Conservation (phyloP, 2,113 vertebrate genomes). For the Apteryx mantelli region DNA sequence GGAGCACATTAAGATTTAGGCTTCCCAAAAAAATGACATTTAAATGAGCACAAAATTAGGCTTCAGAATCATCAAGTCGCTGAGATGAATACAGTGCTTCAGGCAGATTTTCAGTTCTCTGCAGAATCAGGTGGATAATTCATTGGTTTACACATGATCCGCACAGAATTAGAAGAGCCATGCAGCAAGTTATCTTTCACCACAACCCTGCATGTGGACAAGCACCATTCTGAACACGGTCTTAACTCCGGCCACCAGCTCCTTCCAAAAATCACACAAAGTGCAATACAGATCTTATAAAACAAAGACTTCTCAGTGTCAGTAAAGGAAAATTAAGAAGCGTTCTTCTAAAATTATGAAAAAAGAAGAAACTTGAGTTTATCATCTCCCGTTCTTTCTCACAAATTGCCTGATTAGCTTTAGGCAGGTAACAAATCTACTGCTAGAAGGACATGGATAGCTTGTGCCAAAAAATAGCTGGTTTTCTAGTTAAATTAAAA, state of each 20-base stretch:
- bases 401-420: neutral
- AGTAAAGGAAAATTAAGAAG: neutral
- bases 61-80: neutral
- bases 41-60: neutral
- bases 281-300: neutral
- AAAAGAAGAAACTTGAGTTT: neutral
- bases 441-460: neutral
- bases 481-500: conserved; percentile 9
- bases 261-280: neutral
- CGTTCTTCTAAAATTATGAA: neutral
- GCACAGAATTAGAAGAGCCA: neutral
- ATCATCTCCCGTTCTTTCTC: neutral
- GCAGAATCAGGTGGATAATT: neutral
- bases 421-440: neutral
- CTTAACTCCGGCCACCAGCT: neutral
- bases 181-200: neutral
- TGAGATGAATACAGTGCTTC: neutral
- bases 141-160: neutral
- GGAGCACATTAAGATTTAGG: neutral
- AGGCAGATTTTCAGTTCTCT: neutral
- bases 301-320: neutral
- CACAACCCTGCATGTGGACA: neutral
- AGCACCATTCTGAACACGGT: neutral
- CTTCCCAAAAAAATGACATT: neutral
- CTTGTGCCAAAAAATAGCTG: conserved; percentile 5